These are phyloP conservation scores for Calosoma granatense DNA, from an alignment of 1,140 invertebrate genomes.

Conservation along the genomic window DNA sequence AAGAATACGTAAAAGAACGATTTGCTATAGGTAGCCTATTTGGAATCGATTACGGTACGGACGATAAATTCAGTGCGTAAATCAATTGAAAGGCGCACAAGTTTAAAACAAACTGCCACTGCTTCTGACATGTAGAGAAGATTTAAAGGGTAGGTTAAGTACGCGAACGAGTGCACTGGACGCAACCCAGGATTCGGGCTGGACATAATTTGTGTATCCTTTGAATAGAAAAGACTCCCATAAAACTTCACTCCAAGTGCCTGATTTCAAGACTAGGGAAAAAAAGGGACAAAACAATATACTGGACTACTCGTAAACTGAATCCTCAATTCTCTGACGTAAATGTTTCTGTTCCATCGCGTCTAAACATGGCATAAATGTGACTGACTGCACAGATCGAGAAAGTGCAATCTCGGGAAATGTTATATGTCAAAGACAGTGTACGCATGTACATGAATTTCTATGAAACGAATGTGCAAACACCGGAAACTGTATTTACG, in stretches of 20 bases:
- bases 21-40: background rate
- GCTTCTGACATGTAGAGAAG: background rate
- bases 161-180: background rate
- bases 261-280: background rate
- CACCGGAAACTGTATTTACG: too few relatives aligned
- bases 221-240: constrained; percentile 4
- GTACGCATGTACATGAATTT: too few relatives aligned
- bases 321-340: too few relatives aligned
- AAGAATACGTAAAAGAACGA: too few relatives aligned
- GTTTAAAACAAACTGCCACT: background rate
- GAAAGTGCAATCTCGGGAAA: too few relatives aligned
- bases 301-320: background rate
- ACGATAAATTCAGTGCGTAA: constrained; percentile 6
- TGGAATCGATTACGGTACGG: background rate
- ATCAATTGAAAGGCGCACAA: background rate
- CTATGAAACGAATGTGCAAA: too few relatives aligned
- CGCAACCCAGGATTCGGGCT: background rate
- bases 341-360: too few relatives aligned
- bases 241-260: background rate
- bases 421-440: too few relatives aligned
- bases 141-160: background rate
- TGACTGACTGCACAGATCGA: too few relatives aligned
- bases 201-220: constrained; percentile 6
- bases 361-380: too few relatives aligned
- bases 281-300: background rate